Percentiles rank a stretch among this genome's conserved stretches.
These are phyloP conservation scores for Acleris literana DNA, from an alignment of 2,888 invertebrate genomes.

Conservation along the genomic window DNA sequence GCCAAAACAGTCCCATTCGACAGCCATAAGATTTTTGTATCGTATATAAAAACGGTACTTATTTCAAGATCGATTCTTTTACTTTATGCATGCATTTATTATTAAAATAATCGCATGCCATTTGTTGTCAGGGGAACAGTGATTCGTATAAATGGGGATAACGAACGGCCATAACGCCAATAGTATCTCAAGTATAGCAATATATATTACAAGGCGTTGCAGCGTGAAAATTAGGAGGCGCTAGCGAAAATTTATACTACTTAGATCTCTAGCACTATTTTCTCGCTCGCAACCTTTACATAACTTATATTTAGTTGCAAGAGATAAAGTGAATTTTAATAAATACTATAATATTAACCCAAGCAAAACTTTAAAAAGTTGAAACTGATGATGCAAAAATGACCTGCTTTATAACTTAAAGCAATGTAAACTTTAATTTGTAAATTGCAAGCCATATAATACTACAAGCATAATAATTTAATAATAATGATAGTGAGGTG, in stretches of 20 bases:
- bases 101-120: background rate
- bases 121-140: too few species aligned
- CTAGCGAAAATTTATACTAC: constrained; percentile 22
- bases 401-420: background rate
- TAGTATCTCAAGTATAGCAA: background rate
- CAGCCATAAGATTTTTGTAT: background rate
- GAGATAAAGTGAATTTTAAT: background rate
- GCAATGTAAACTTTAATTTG: background rate
- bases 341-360: background rate
- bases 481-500: background rate
- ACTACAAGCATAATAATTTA: constrained; percentile 18
- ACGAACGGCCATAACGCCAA: background rate
- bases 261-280: constrained; percentile 9
- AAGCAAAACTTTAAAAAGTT: background rate
- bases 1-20: background rate
- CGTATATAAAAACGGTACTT: background rate
- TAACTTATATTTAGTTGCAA: background rate
- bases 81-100: background rate
- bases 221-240: constrained; percentile 16
- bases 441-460: constrained; percentile 6
- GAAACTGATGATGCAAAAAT: background rate
- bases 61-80: background rate
- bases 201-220: constrained; percentile 4
- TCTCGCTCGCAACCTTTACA: constrained; percentile 11
- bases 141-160: too few species aligned